Conservation (phyloP, 2,888 invertebrate genomes). For the Dryobota labecula region DNA sequence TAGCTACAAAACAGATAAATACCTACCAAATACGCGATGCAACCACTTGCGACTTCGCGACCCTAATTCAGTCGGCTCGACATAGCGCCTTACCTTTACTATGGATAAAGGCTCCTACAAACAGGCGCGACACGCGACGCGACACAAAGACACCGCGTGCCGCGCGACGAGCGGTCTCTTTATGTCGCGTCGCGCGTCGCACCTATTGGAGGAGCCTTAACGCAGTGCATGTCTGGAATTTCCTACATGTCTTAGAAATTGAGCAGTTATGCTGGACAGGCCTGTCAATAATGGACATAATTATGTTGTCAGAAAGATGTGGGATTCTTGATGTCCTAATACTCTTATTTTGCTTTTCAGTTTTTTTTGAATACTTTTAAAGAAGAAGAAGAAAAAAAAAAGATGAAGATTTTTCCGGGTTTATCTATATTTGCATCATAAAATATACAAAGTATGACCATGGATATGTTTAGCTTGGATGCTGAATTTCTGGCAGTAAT, state of each 20-base stretch:
- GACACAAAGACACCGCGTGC: no score
- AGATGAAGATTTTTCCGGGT: neutral
- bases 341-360: neutral
- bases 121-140: no score
- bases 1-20: no score
- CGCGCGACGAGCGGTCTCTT: no score
- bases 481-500: neutral
- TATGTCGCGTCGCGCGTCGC: no score
- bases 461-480: neutral
- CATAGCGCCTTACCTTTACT: no score
- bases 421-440: neutral
- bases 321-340: neutral
- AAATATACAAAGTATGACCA: neutral
- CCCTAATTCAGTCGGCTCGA: no score
- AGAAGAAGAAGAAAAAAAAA: neutral
- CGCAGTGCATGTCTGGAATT: conserved; percentile 4
- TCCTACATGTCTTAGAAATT: neutral
- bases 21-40: no score
- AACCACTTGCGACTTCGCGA: no score
- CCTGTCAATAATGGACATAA: neutral
- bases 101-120: no score
- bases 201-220: no score
- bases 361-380: neutral
- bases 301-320: neutral
- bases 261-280: neutral